Base-by-base conservation (phyloP, 2,113 vertebrate genomes). In the Rissa tridactyla region DNA sequence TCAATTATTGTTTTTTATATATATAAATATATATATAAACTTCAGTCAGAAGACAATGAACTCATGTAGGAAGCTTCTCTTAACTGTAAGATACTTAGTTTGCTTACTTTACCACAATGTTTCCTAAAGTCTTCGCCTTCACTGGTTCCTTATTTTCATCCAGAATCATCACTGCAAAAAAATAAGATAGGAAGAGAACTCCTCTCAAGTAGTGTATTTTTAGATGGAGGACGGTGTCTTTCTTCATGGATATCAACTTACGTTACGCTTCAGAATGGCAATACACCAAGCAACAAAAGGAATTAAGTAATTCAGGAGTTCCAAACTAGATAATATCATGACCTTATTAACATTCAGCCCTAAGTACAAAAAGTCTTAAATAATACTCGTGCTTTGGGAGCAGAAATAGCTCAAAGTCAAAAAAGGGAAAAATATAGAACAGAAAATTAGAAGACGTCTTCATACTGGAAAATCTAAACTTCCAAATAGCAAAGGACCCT, bases 81-180 rank as follows among this genome's bases (percentile, higher is more conserved):
- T 68, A 92, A 78, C 8, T n/a, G 2, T 66, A 83, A 52, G 20
- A 77, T 21, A 62, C 15, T 95, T 84, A 84, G 98, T 98, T 98
- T 92, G 84, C 99, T 99, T 98, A 99, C 99, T 99, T 99, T 86
- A 99, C 98, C 90, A 99, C 99, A 90, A 99, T 99, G 96, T 99
- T 99, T 98, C 99, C 99, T 96, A 99, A 97, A 86, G 97, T 98
- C 78, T 98, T 98, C 23, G 97, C 97, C 97, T 98, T 98, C 97
- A 99, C 97, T 95, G 98, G 98, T 96, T 98, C 97, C 98, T 99
- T 98, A 95, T 99, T 97, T 96, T 99, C 98, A 97, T 99, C 98
- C 90, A 99, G 98, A 98, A 99, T 98, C 88, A 98, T 98, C 94
- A 99, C 99, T 99, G 72, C 34, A 96, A 98, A 93, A 95, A 58